Evolutionary conservation across 2,113 vertebrate species (phyloP).

Genomic region (Prionailurus viverrinus): DNA sequence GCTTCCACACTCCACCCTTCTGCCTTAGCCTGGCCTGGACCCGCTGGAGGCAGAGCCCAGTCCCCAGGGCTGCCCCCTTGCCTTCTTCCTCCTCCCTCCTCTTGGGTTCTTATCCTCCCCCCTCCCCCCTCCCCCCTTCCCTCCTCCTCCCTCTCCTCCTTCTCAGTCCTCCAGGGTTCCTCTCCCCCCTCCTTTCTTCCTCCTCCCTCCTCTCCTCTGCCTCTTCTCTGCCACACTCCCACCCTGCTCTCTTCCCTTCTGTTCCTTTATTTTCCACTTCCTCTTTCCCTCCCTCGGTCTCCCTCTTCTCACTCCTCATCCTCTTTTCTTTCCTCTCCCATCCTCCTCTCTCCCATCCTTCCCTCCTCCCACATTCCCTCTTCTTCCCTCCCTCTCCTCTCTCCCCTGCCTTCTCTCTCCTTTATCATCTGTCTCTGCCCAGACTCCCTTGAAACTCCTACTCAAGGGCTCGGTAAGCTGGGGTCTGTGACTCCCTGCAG

Average conservation of each 20-base stretch:
- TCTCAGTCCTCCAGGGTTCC: neutral
- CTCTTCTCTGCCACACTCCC: neutral
- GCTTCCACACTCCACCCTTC: fast-evolving
- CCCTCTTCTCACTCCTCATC: too few relatives aligned
- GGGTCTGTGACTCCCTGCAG: neutral
- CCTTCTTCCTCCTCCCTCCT: too few relatives aligned
- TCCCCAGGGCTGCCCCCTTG: fast-evolving
- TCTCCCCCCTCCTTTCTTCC: neutral
- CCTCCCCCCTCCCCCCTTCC: too few relatives aligned
- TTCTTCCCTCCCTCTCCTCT: too few relatives aligned
- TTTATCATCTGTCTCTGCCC: neutral
- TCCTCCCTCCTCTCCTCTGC: neutral
- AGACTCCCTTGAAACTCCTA: neutral
- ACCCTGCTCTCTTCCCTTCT: neutral
- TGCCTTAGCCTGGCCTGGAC: neutral
- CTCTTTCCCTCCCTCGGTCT: neutral
- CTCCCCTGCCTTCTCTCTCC: neutral
- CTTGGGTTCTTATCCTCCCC: too few relatives aligned
- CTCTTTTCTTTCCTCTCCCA: too few relatives aligned
- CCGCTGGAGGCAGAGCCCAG: neutral
- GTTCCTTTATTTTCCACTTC: too few relatives aligned
- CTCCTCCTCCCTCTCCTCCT: neutral
- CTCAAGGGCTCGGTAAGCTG: neutral
- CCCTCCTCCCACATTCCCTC: neutral
- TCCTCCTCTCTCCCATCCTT: neutral